phyloP scores from a whole-genome alignment of 2,797 vertebrate species.

The Parauchenoglanis ngamensis region DNA sequence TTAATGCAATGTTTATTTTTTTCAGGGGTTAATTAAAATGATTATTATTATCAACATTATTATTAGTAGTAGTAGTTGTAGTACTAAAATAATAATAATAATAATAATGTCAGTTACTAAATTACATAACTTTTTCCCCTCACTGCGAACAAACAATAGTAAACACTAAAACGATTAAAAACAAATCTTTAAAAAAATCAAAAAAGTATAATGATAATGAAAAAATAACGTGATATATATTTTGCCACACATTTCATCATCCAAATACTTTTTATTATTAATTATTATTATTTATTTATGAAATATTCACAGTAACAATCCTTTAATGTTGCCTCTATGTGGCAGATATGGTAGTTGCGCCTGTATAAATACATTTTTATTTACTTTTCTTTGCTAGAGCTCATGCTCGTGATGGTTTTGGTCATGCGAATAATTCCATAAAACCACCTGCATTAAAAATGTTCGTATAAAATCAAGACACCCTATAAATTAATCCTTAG shows the following conservation, averaged over 20 bases:
- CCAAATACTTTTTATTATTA: too few species aligned
- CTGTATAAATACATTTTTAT: not conserved
- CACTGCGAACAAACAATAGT: not conserved
- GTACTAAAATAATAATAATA: too few species aligned
- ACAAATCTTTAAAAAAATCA: not conserved
- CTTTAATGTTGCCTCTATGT: not conserved
- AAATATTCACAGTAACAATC: not conserved
- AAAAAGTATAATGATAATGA: too few species aligned
- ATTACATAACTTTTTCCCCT: not conserved
- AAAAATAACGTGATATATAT: too few species aligned
- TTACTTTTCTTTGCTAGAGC: not conserved
- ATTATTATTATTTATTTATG: not conserved
- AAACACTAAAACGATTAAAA: not conserved
- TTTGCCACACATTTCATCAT: too few species aligned
- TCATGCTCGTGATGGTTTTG: not conserved
- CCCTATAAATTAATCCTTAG: not conserved
- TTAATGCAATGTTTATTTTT: not conserved
- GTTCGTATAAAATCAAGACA: constrained; percentile 5
- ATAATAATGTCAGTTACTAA: too few species aligned
- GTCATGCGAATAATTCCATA: not conserved
- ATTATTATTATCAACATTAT: not conserved
- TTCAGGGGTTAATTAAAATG: not conserved
- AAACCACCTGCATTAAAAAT: not conserved
- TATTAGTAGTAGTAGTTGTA: not conserved
- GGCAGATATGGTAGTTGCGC: not conserved